phyloP scores from a whole-genome alignment of 2,797 vertebrate genomes.

The Ataeniobius toweri region DNA sequence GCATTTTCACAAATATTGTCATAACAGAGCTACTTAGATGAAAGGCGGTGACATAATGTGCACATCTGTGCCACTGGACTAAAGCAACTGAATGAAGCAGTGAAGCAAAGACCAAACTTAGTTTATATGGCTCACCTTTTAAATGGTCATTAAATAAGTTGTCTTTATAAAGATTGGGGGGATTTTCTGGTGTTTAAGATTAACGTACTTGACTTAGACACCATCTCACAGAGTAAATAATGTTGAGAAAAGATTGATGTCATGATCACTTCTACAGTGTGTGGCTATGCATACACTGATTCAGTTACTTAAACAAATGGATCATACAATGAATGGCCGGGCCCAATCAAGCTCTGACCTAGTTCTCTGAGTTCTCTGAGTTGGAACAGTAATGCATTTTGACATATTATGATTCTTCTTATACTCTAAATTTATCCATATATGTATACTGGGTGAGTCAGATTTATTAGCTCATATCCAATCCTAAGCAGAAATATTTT shows the following conservation, averaged over 20 bases:
- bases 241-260: neutral
- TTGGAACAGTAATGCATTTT: slow-evolving; percentile 33
- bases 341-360: slow-evolving; percentile 17
- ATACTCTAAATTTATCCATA: slow-evolving; percentile 47
- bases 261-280: neutral
- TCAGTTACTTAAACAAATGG: slow-evolving; percentile 18
- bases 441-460: slow-evolving; percentile 25
- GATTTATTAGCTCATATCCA: slow-evolving; percentile 29
- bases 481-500: slow-evolving; percentile 23
- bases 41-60: neutral
- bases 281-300: slow-evolving; percentile 14
- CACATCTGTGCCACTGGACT: neutral
- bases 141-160: neutral
- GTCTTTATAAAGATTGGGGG: neutral
- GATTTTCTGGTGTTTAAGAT: neutral
- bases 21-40: neutral
- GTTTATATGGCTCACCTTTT: neutral
- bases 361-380: slow-evolving; percentile 10
- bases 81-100: neutral
- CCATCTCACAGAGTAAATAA: neutral
- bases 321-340: slow-evolving; percentile 23
- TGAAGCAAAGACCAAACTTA: neutral
- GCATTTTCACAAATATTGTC: neutral
- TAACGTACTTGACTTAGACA: neutral
- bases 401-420: slow-evolving; percentile 35